Evolutionary conservation across 2,797 vertebrate genomes (phyloP).

Genomic region (Petrocephalus sullivani): DNA sequence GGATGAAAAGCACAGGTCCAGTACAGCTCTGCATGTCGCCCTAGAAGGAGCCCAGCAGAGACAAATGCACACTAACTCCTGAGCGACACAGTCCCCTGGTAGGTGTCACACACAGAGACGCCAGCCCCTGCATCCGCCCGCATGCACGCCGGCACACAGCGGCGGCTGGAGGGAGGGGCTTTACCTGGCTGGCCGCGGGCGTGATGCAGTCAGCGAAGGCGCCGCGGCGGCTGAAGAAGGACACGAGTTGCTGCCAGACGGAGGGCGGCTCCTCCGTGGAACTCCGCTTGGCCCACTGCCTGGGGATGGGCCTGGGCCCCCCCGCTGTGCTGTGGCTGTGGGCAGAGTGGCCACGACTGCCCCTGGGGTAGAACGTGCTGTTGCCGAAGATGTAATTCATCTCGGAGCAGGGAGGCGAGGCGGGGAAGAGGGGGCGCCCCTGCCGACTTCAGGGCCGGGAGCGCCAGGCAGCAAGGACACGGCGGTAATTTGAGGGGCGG

Average conservation of each 20-base stretch:
- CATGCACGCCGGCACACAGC: neutral
- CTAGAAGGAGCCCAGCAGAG: neutral
- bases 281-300: conserved; percentile 74
- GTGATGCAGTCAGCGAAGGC: conserved; percentile 78
- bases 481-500: neutral
- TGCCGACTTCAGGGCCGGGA: neutral
- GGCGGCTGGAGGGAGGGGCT: conserved; percentile 30
- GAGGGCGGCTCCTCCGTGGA: conserved; percentile 65
- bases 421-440: neutral
- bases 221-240: conserved; percentile 71
- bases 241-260: conserved; percentile 73
- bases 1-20: neutral
- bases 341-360: conserved; percentile 66
- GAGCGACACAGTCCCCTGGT: neutral
- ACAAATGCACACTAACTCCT: neutral
- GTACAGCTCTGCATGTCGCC: neutral
- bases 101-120: neutral
- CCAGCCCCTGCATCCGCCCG: neutral
- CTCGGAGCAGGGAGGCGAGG: conserved; percentile 54
- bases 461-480: conserved; percentile 45
- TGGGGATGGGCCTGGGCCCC: conserved; percentile 66
- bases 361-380: conserved; percentile 76
- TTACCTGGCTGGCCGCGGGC: conserved; percentile 73
- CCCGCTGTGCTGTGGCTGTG: conserved; percentile 45
- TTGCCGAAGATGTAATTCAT: conserved; percentile 89